Evolutionary conservation across 2,113 vertebrate species (phyloP), one percentile per base, ranked within the genome.

Genomic region (Austrofundulus limnaeus): DNA sequence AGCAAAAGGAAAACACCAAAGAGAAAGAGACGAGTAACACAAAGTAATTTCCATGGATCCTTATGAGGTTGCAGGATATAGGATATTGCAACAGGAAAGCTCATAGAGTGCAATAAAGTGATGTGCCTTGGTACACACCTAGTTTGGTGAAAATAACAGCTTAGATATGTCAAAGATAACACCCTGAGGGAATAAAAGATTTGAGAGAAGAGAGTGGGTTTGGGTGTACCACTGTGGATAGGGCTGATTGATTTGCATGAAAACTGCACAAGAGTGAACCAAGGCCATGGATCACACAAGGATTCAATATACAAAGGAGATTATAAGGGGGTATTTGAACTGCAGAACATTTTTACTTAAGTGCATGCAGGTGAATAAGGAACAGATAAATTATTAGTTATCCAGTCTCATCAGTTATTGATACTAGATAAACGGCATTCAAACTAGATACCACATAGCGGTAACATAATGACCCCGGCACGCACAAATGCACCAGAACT

Each of bases 51-150:
- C 31, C 42, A 43, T 2, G 34, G 60, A 25, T 50, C 50, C 25
- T 66, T 68, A 42, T 28, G 12, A 42, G 41, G 1, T 25, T 37
- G 45, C 21, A 21, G 52, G 61, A 19, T 66, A 38, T 48, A 7
- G 34, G 62, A 37, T 12, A 28, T 54, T 48, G 42, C 46, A 50
- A 51, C 1, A 5, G 20, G 25, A 51, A 21, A 11, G n/a, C 31
- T 52, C 50, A 53, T 55, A 34, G 63, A 48, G 53, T 16, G 37
- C 25, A 24, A 43, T 51, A 49, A 61, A 63, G 25, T 23, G 46
- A 58, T 50, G 42, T 48, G 41, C 31, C 34, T 23, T 24, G 50
- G 34, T 61, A 21, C 43, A 42, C 9, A 19, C n/a, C 2, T 46
- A 9, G 47, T 23, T 23, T 12, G 37, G 56, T 61, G 39, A 56